These are phyloP conservation scores for Nysson spinosus DNA, from an alignment of 2,888 invertebrate species.

Conservation along the genomic window DNA sequence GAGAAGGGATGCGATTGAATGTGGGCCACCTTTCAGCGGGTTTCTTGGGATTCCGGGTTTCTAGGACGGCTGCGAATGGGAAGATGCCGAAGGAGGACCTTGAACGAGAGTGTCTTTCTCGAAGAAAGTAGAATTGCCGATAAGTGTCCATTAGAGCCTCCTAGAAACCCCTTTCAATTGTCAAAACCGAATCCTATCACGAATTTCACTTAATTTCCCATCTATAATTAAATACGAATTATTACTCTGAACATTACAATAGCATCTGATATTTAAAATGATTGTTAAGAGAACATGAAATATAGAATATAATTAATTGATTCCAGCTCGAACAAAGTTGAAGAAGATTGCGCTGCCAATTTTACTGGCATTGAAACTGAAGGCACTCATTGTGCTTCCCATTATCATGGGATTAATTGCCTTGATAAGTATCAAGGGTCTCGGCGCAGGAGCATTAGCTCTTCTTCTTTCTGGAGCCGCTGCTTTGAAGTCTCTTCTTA, in stretches of 20 bases:
- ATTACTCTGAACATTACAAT: no score
- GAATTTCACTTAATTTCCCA: conserved; percentile 41
- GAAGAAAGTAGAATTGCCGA: conserved; percentile 75
- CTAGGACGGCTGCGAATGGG: conserved; percentile 64
- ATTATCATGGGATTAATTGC: conserved; percentile 81
- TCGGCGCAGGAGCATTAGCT: conserved; percentile 82
- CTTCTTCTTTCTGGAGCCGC: conserved; percentile 80
- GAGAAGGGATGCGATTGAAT: conserved; percentile 23
- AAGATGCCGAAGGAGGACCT: conserved; percentile 61
- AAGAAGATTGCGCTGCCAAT: conserved; percentile 82
- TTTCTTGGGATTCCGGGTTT: conserved; percentile 69
- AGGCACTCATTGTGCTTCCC: conserved; percentile 81
- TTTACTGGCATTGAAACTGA: conserved; percentile 81
- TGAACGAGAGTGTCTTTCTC: conserved; percentile 71
- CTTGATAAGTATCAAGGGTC: conserved; percentile 83
- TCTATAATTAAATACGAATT: no score
- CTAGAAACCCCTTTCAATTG: conserved; percentile 31
- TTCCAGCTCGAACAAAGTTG: conserved; percentile 80
- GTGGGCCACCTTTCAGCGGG: conserved; percentile 34
- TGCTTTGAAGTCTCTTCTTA: conserved; percentile 70
- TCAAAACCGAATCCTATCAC: conserved; percentile 3
- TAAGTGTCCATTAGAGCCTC: conserved; percentile 56
- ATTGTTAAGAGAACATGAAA: no score
- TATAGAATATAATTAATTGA: conserved; percentile 7
- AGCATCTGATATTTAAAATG: no score